Evolutionary conservation across 2,888 invertebrate genomes (phyloP).

Genomic region (Cosmopolites sordidus): DNA sequence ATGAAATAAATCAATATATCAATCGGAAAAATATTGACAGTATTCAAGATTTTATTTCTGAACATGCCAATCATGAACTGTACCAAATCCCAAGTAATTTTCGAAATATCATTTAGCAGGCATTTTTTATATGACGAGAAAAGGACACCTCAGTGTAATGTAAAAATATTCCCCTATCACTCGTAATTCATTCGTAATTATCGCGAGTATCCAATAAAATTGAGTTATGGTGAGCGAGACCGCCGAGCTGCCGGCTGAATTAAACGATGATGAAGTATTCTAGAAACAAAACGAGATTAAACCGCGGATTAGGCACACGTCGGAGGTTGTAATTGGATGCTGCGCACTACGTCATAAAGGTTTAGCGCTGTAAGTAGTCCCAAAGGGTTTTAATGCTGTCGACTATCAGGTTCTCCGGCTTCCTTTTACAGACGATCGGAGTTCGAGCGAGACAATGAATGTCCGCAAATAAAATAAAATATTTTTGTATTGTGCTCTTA

Average conservation of each 20-base stretch:
- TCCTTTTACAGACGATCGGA: neutral
- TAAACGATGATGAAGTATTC: conserved; percentile 26
- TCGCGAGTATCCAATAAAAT: conserved; percentile 24
- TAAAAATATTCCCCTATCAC: neutral
- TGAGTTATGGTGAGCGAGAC: conserved; percentile 22
- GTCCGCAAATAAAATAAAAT: too few species aligned
- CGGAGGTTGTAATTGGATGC: conserved; percentile 23
- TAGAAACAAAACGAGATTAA: conserved; percentile 27
- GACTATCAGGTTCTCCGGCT: neutral
- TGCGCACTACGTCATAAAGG: conserved; percentile 13
- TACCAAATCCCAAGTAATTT: too few species aligned
- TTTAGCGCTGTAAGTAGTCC: conserved; percentile 11
- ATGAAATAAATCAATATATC: too few species aligned
- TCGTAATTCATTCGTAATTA: conserved; percentile 18
- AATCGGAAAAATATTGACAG: too few species aligned
- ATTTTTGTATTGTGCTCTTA: too few species aligned
- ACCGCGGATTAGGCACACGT: conserved; percentile 19
- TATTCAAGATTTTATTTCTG: too few species aligned
- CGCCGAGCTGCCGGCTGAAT: conserved; percentile 20
- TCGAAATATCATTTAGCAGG: neutral
- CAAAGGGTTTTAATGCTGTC: neutral
- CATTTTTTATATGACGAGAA: neutral
- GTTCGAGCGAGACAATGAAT: too few species aligned
- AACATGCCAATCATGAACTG: too few species aligned
- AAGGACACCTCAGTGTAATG: neutral